Base-by-base conservation (phyloP, 1,140 invertebrate species). In the Xylocopa sonorina region DNA sequence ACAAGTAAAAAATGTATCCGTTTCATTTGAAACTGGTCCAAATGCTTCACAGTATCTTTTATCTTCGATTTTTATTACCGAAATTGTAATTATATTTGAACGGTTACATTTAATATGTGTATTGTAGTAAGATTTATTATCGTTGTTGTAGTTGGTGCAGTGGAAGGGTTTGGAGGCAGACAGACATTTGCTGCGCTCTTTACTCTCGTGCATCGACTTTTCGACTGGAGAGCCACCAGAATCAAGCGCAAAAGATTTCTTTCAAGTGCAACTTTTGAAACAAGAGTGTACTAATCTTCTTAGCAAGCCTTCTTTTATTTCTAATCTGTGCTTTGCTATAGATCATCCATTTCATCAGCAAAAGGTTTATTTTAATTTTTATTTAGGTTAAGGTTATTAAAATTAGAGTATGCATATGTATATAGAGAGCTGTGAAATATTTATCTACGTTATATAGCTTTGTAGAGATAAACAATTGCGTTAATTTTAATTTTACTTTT, bases 121-220 rank as follows among this genome's bases (percentile, higher is more conserved):
- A 58, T 10, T 38, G 29, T 79, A 58, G 21, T 63, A 60, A 46
- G 64, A 55, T 58, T 43, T 34, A 51, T 74, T 57, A 48, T 62
- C 68, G 7, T n/a, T 60, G 62, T 82, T 83, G n/a, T 92, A 97
- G 97, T 94, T 97, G 93, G 95, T 97, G 81, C 94, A 94, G 93
- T 94, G 95, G 90, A 95, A 97, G 94, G 96, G 97, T 93, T 94
- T 96, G 92, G 97, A 97, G 94, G 96, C 96, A 93, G 96, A 97
- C 93, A 95, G 96, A 94, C 97, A 97, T 94, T 95, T 97, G 91
- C 95, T 97, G 93, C 96, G 96, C 93, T 97, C 96, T 94, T 95
- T 98, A 91, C 97, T 97, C 93, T 97, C 96, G 88, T 94, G 93
- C 88, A 93, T 95, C 87, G 94, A 95, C 89, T 95, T 95, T 91